Evolutionary conservation across 64 coral and sea anemone genomes (phyloP).

Genomic region (Montipora efflorescens): DNA sequence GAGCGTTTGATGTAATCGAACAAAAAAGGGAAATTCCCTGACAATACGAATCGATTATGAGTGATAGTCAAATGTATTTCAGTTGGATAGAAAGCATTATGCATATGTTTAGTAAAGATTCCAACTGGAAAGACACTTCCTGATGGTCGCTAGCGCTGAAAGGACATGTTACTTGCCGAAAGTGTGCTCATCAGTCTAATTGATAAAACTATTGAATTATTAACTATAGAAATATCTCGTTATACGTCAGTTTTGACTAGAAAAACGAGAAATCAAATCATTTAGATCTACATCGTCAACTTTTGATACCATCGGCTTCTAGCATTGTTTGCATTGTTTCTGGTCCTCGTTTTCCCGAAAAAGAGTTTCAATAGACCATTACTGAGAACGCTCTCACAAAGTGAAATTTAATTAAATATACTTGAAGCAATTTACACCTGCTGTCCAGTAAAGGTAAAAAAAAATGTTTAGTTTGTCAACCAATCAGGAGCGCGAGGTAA

Average conservation of each 20-base stretch:
- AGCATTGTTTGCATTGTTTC: neutral
- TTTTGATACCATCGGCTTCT: neutral
- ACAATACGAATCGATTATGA: no score
- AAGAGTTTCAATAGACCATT: conserved; percentile 26
- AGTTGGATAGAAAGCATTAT: neutral
- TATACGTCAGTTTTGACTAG: neutral
- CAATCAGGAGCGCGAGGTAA: neutral
- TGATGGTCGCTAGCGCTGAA: neutral
- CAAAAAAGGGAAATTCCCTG: neutral
- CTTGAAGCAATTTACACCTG: conserved; percentile 44
- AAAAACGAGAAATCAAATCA: neutral
- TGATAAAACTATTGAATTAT: conserved; percentile 30
- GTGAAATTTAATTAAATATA: conserved; percentile 32
- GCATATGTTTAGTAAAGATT: neutral
- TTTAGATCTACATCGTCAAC: neutral
- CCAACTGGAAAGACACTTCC: no score
- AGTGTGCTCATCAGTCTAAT: neutral
- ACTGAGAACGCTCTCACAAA: neutral
- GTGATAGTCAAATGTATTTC: no score
- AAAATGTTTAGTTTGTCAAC: neutral
- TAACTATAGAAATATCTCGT: neutral
- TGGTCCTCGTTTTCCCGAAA: neutral
- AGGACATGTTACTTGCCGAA: neutral
- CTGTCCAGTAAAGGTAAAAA: neutral
- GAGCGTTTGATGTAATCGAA: neutral